phyloP scores from a whole-genome alignment of 1,140 invertebrate genomes.

The Zaprionus gabonicus region DNA sequence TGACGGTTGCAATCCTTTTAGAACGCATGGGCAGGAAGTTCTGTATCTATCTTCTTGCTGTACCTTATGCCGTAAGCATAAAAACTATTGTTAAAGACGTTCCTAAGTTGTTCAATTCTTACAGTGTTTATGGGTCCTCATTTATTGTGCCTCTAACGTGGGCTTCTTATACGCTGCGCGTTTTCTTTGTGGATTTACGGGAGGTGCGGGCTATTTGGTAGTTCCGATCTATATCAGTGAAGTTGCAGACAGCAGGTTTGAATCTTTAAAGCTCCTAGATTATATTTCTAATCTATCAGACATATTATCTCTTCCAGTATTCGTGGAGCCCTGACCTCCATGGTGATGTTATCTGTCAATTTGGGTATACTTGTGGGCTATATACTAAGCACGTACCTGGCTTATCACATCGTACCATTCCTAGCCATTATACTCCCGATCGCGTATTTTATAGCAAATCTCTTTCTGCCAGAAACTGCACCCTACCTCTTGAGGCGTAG shows the following conservation, averaged over 20 bases:
- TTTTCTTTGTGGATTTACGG: slow-evolving; percentile 83
- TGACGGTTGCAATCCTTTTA: slow-evolving; percentile 74
- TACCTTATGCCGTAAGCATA: slow-evolving; percentile 79
- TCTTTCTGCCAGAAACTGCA: slow-evolving; percentile 93
- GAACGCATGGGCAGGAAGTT: slow-evolving; percentile 85
- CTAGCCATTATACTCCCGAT: slow-evolving; percentile 89
- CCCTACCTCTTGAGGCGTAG: slow-evolving; percentile 87
- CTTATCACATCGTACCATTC: slow-evolving; percentile 88
- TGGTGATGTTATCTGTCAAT: slow-evolving; percentile 92
- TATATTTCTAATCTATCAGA: neutral
- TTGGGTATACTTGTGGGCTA: slow-evolving; percentile 92
- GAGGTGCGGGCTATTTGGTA: slow-evolving; percentile 82
- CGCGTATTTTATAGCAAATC: slow-evolving; percentile 87
- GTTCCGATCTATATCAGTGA: slow-evolving; percentile 85
- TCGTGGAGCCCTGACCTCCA: slow-evolving; percentile 91
- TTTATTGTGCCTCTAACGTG: slow-evolving; percentile 80
- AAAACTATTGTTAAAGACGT: neutral
- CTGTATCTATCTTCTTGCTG: slow-evolving; percentile 76
- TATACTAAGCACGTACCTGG: slow-evolving; percentile 88
- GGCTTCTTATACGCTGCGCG: slow-evolving; percentile 80
- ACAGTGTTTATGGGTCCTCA: slow-evolving; percentile 75
- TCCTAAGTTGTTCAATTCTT: neutral
- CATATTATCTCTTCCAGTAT: slow-evolving; percentile 85
- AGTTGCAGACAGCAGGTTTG: slow-evolving; percentile 74
- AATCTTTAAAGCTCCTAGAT: neutral